Base-by-base conservation (phyloP, 2,888 invertebrate genomes). In the Ectropis crepuscularia region DNA sequence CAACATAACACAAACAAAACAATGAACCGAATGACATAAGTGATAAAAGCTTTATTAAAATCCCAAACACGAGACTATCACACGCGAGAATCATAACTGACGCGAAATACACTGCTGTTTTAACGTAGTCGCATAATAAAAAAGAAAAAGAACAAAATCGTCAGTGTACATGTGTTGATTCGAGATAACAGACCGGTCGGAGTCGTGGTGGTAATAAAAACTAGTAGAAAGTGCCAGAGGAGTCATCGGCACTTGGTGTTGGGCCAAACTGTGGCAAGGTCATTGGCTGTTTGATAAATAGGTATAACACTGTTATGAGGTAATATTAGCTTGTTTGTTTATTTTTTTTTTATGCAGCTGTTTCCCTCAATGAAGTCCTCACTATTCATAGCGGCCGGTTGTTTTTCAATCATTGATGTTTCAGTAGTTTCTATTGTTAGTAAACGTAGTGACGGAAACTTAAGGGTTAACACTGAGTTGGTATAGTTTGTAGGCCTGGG, bases 231-330 rank as follows among this genome's bases (percentile, higher is more conserved):
- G 90, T 82, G 83, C 80, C 82, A 79, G 84, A 83, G 88, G 77
- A 87, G 89, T 91, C 89, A 90, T 87, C 88, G 89, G 84, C 89
- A 87, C 83, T 90, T 86, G 89, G 85, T 86, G 80, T 73, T 80
- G 84, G 82, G 88, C 87, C 91, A 89, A 90, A 83, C 82, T 84
- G 89, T 81, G 85, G 83, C 91, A 92, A 92, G 92, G 91, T 91
- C 90, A 82, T 79, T 75, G 81, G 78, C 81, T 82, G 81, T 87
- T 87, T 86, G 87, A 88, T 89, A 90, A 70, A 89, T 86, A 86
- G 84, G 76, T 79, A 81, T 83, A 80, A 82, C 86, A 54, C 63
- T 68, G 65, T 68, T 69, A 69, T 72, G 85, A 87, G 82, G 83
- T 89, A 89, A 89, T 81, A 74, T 75, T 45, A 54, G 43, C 37